Evolutionary conservation across 2,113 vertebrate genomes (phyloP), one percentile per base, ranked within the genome.

Genomic region (Hippocampus barbouri): DNA sequence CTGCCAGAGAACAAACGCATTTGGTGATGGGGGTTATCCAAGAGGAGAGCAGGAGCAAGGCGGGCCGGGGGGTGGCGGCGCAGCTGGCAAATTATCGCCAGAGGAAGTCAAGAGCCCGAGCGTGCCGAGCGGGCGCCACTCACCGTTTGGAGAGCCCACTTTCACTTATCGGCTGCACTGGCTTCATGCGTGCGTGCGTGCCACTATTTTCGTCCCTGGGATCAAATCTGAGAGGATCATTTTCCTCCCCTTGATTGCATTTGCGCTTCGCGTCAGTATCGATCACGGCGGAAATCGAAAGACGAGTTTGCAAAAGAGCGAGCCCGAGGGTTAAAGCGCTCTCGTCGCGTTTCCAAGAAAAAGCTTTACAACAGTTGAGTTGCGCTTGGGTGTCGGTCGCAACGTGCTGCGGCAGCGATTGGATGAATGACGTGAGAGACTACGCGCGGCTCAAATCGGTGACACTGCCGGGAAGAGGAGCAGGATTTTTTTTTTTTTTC

Each of bases 71-170:
- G 65, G 43, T 25, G 54, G 45, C 0, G 30, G 30, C 3, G 23
- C 21, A 14, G 40, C 61, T 69, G 80, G 66, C 80, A 77, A 81
- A 76, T 75, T 71, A 85, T 85, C 82, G 66, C 12, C 43, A 75
- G 81, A 57, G 23, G 56, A 85, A 88, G 83, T 84, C 81, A 88
- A 88, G 81, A 18, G 76, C 68, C 51, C 12, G 8, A 11, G 71
- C 83, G 82, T 80, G 80, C 65, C 81, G 73, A 71, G 66, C 43
- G 71, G 76, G 79, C 70, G 56, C 62, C 38, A 27, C 62, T 10
- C 9, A n/a, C 62, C 21, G 9, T 70, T 68, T 70, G 34, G 66
- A 88, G 87, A 62, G 83, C 69, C 49, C 38, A 66, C 83, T 83
- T 91, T 81, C 80, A 63, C 68, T 72, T 16, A 77, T 78, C 30